Percentiles rank a stretch among this genome's conserved stretches.
phyloP scores from a whole-genome alignment of 2,797 vertebrate species.

The Ficedula albicollis region DNA sequence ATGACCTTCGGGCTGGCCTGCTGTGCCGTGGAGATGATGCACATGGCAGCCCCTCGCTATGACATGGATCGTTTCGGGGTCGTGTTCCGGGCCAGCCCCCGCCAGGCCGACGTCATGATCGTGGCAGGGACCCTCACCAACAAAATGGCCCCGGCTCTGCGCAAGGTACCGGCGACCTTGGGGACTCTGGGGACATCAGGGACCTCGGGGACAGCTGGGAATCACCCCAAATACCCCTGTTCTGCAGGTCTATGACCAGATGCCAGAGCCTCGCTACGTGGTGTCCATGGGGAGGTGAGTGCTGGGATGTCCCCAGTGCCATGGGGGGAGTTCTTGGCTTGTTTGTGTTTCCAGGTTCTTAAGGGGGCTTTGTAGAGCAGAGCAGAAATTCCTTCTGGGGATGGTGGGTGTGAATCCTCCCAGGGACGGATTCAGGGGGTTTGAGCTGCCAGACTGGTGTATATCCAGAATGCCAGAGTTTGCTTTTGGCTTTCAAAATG shows the following conservation, averaged over 20 bases:
- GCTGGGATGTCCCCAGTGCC: accelerated
- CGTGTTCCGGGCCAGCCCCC: constrained; percentile 94
- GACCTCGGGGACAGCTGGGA: accelerated
- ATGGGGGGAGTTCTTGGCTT: accelerated
- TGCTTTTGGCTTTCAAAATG: not conserved
- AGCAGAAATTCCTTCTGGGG: not conserved
- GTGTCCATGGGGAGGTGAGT: constrained; percentile 97
- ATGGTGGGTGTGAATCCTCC: not conserved
- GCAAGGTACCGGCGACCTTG: constrained; percentile 79
- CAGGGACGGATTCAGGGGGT: not conserved
- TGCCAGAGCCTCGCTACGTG: constrained; percentile 96
- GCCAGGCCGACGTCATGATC: constrained; percentile 96
- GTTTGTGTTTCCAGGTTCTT: accelerated
- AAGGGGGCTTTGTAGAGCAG: not conserved
- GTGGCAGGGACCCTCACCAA: constrained; percentile 95
- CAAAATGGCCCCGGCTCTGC: constrained; percentile 95
- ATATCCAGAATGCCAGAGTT: not conserved
- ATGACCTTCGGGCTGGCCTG: constrained; percentile 98
- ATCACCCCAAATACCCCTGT: not conserved
- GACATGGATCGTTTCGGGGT: constrained; percentile 99
- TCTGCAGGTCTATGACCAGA: constrained; percentile 95
- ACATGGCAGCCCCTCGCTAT: constrained; percentile 94
- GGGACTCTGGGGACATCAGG: not conserved
- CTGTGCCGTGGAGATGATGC: constrained; percentile 99
- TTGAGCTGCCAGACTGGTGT: not conserved